These are phyloP conservation scores for Verasper variegatus DNA, from an alignment of 2,113 vertebrate species.

Conservation along the genomic window DNA sequence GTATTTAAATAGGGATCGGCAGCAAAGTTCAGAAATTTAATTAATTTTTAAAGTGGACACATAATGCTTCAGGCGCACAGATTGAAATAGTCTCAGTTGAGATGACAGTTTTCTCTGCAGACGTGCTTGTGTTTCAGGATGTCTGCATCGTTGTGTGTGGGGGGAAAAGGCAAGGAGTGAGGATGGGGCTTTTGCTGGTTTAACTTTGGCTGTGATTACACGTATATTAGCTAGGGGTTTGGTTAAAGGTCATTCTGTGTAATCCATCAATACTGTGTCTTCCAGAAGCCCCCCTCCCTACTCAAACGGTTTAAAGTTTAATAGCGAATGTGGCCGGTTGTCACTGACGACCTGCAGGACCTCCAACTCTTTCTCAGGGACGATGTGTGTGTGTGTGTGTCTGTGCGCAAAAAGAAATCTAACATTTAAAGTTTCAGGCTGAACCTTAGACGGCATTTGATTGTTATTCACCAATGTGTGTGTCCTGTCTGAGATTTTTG, in stretches of 20 bases:
- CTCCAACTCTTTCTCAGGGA: background rate
- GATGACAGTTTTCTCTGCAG: slow-evolving; percentile 38
- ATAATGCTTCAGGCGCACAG: slow-evolving; percentile 26
- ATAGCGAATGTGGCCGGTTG: slow-evolving; percentile 2
- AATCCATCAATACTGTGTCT: slow-evolving; percentile 42
- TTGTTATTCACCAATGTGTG: slow-evolving; percentile 45
- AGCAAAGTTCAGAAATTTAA: slow-evolving; percentile 13
- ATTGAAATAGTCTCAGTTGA: slow-evolving; percentile 48
- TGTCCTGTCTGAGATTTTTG: slow-evolving; percentile 51
- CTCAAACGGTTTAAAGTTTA: slow-evolving; percentile 31
- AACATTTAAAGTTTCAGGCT: slow-evolving; percentile 20
- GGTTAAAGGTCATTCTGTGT: slow-evolving; percentile 55
- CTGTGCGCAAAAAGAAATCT: slow-evolving; percentile 3
- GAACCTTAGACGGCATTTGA: slow-evolving; percentile 39
- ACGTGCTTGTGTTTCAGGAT: background rate
- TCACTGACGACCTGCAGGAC: slow-evolving; percentile 13
- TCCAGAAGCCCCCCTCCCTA: slow-evolving; percentile 6
- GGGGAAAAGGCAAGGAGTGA: background rate
- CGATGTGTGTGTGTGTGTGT: background rate
- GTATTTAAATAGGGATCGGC: slow-evolving; percentile 42
- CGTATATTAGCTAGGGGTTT: slow-evolving; percentile 45
- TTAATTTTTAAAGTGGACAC: slow-evolving; percentile 37
- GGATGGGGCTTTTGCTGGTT: slow-evolving; percentile 21
- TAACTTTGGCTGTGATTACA: slow-evolving; percentile 61
- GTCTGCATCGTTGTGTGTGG: slow-evolving; percentile 13